Conservation (phyloP, 53 echinoderm and acorn worm species). For the Glandiceps talaboti region DNA sequence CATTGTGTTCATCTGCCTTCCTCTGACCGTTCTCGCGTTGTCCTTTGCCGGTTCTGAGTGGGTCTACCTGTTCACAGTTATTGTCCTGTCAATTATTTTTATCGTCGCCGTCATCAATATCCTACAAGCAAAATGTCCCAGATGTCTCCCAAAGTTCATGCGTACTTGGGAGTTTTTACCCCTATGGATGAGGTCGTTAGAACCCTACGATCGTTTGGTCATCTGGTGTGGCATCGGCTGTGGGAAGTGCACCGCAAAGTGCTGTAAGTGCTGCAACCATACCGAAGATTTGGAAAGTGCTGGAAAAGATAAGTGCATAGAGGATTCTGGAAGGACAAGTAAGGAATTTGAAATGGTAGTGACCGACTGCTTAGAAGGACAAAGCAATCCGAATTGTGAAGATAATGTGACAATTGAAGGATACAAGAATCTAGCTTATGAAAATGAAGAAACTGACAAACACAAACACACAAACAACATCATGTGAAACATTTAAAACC, state of each 20-base stretch:
- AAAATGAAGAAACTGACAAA: no score
- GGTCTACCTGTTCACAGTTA: background rate
- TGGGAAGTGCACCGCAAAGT: background rate
- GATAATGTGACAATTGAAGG: no score
- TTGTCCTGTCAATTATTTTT: background rate
- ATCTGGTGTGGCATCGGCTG: background rate
- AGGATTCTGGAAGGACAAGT: no score
- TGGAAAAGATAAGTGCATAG: no score
- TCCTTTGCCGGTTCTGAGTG: background rate
- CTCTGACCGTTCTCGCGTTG: background rate
- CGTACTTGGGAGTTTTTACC: constrained; percentile 2
- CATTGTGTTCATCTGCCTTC: background rate
- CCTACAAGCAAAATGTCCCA: background rate
- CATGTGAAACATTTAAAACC: no score
- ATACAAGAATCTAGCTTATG: no score
- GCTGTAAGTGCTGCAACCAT: background rate
- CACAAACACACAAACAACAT: no score
- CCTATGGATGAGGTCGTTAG: constrained; percentile 1
- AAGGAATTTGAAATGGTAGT: no score
- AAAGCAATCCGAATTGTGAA: no score
- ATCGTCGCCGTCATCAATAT: constrained; percentile 1
- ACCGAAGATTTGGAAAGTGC: no score
- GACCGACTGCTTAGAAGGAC: no score
- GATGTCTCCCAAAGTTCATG: background rate
- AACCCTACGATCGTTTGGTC: background rate